Evolutionary conservation across 2,797 vertebrate genomes (phyloP).

Genomic region (Pterois miles): DNA sequence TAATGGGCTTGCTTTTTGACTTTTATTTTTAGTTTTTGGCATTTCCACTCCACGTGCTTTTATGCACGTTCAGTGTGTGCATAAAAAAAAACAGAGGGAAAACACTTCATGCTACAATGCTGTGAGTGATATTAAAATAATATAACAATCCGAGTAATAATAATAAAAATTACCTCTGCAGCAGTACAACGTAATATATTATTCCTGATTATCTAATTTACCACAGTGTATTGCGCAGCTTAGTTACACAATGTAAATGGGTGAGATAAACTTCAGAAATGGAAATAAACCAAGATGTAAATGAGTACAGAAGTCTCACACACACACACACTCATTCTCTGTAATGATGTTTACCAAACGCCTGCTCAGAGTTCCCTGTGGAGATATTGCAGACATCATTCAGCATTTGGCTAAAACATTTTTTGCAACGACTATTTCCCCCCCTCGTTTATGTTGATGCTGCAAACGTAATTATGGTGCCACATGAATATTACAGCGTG

Average conservation of each 20-base stretch:
- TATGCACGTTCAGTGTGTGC: neutral
- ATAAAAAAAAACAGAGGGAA: neutral
- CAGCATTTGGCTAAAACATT: constrained; percentile 32
- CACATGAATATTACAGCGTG: constrained; percentile 55
- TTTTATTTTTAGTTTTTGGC: neutral
- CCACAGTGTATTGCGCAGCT: neutral
- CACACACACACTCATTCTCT: neutral
- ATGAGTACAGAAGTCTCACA: neutral
- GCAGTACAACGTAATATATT: neutral
- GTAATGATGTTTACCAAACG: constrained; percentile 12
- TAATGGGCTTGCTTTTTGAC: neutral
- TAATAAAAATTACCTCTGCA: neutral
- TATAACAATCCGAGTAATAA: neutral
- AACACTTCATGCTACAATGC: neutral
- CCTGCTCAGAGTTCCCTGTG: neutral
- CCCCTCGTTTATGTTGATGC: constrained; percentile 43
- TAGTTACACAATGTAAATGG: neutral
- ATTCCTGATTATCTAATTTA: neutral
- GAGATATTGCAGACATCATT: constrained; percentile 14
- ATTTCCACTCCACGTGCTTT: neutral
- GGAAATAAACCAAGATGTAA: neutral
- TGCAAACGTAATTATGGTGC: constrained; percentile 51
- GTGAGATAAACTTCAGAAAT: neutral
- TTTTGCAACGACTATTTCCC: constrained; percentile 4
- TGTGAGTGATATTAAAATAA: neutral